Conservation (phyloP, 2,797 vertebrate species). For the Craterocephalus amniculus region DNA sequence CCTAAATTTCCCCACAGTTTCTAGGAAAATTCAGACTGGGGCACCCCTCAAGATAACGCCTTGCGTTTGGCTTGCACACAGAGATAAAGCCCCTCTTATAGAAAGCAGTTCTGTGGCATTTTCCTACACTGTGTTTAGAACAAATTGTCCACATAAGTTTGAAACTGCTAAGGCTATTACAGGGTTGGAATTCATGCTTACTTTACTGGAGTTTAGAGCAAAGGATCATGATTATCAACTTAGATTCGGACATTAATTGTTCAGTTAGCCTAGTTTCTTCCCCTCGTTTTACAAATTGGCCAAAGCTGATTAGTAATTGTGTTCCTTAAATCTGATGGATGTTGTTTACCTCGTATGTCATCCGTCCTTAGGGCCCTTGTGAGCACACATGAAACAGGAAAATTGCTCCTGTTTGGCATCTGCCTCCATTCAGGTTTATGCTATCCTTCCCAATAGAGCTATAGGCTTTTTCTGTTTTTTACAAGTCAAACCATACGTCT, state of each 20-base stretch:
- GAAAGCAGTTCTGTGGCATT: conserved; percentile 62
- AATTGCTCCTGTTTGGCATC: conserved; percentile 41
- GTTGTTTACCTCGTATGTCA: conserved; percentile 7
- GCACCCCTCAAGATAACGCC: conserved; percentile 49
- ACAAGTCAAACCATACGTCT: background rate
- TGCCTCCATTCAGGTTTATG: conserved; percentile 37
- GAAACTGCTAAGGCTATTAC: conserved; percentile 33
- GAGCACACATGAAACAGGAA: conserved; percentile 38
- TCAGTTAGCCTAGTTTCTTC: conserved; percentile 3
- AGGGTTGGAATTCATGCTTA: conserved; percentile 22
- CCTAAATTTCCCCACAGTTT: conserved; percentile 43
- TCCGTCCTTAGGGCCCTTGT: conserved; percentile 14
- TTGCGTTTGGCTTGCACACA: conserved; percentile 45
- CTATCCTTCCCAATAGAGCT: conserved; percentile 13
- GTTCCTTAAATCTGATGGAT: conserved; percentile 7
- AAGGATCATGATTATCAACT: conserved; percentile 24
- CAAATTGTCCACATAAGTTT: conserved; percentile 49
- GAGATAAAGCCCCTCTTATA: conserved; percentile 65
- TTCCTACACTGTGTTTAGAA: conserved; percentile 32
- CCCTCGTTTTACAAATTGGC: conserved; percentile 4
- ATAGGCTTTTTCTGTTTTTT: background rate
- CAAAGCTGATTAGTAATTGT: conserved; percentile 18
- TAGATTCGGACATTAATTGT: conserved; percentile 16
- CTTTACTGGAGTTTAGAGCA: conserved; percentile 6
- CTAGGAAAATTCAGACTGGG: conserved; percentile 45